Evolutionary conservation across 2,888 invertebrate species (phyloP).

Genomic region (Acanthosoma haemorrhoidale): DNA sequence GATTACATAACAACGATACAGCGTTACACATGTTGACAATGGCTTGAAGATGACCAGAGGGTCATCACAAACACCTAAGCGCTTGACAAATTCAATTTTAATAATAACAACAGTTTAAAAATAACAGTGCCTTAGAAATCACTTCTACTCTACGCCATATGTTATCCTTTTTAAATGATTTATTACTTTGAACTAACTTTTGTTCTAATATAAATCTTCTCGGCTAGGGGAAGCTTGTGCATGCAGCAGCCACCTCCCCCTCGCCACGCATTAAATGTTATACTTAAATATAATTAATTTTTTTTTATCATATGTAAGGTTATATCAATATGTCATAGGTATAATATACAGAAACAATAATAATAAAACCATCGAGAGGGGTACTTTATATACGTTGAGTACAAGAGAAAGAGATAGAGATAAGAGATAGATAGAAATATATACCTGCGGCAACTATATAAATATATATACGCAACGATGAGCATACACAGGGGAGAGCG

Average conservation of each 20-base stretch:
- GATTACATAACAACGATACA: slow-evolving; percentile 28
- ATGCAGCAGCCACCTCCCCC: background rate
- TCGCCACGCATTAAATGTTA: slow-evolving; percentile 23
- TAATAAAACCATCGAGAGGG: background rate
- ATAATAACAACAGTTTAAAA: slow-evolving; percentile 17
- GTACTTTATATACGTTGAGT: slow-evolving; percentile 7
- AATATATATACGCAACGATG: slow-evolving; percentile 13
- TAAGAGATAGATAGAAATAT: too few species aligned
- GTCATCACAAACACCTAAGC: slow-evolving; percentile 21
- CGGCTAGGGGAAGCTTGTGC: too few species aligned
- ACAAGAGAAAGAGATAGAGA: slow-evolving; percentile 19
- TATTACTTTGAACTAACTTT: slow-evolving; percentile 17
- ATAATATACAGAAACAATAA: slow-evolving; percentile 18
- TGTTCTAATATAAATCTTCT: slow-evolving; percentile 17
- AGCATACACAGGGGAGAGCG: slow-evolving; percentile 24
- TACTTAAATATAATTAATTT: slow-evolving; percentile 28
- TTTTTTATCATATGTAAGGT: slow-evolving; percentile 23
- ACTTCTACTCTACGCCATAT: slow-evolving; percentile 22
- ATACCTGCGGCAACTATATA: slow-evolving; percentile 20
- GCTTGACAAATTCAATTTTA: slow-evolving; percentile 26
- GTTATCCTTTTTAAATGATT: background rate
- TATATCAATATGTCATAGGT: slow-evolving; percentile 23
- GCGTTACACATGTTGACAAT: slow-evolving; percentile 27
- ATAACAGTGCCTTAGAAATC: slow-evolving; percentile 25
- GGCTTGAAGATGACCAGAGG: slow-evolving; percentile 22